Conservation (phyloP, 2,113 vertebrate genomes). For the Condylura cristata region DNA sequence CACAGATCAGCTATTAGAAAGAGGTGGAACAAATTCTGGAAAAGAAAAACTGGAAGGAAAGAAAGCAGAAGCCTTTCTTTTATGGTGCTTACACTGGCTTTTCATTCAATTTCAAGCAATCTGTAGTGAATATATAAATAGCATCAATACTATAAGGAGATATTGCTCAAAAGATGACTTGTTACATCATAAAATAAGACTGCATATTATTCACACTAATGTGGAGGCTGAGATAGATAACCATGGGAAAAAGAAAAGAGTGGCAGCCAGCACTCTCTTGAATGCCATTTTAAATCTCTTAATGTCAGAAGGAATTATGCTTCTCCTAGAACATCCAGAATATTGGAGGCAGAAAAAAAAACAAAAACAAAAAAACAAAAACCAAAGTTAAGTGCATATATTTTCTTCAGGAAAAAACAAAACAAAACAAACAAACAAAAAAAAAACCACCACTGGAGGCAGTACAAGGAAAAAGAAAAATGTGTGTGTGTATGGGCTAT, state of each 20-base stretch:
- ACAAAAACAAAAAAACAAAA: background rate
- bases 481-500: background rate
- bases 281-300: conserved; percentile 52
- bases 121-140: background rate
- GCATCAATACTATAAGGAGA: background rate
- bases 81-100: background rate
- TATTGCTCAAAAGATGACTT: background rate
- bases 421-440: too few relatives aligned
- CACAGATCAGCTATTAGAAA: background rate
- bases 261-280: background rate
- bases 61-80: background rate
- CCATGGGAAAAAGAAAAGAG: background rate
- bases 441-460: background rate
- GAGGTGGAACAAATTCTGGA: background rate
- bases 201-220: conserved; percentile 19
- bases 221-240: background rate
- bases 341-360: background rate
- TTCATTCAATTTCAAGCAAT: conserved; percentile 26
- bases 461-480: background rate
- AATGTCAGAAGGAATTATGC: background rate
- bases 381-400: background rate
- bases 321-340: conserved; percentile 27
- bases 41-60: background rate
- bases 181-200: background rate
- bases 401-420: background rate